Conservation (phyloP, 2,797 vertebrate species). For the Mormyrus proboscirostris region DNA sequence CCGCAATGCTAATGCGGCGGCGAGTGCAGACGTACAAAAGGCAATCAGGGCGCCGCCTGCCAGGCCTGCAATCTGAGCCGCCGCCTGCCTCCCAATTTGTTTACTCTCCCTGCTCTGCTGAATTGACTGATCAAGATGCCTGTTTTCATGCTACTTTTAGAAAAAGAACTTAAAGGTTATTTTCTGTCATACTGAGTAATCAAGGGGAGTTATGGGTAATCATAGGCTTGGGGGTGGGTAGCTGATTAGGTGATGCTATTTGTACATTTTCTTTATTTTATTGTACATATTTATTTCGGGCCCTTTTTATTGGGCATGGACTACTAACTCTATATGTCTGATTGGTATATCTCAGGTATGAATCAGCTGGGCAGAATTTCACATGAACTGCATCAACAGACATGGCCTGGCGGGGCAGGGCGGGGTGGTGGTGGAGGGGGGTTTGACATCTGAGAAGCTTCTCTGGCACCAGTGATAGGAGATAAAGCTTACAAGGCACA, state of each 20-base stretch:
- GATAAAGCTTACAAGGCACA: not conserved
- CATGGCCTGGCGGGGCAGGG: not conserved
- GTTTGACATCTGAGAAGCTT: not conserved
- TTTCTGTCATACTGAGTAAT: conserved; percentile 7
- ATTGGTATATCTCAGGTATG: not conserved
- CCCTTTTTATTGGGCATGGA: not conserved
- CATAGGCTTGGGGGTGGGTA: not conserved
- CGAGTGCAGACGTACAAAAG: not conserved
- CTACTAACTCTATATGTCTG: not conserved
- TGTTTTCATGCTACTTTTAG: not conserved
- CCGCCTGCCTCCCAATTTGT: not conserved
- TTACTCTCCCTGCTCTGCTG: not conserved
- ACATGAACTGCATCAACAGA: not conserved
- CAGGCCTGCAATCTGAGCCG: not conserved
- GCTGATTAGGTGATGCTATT: not conserved
- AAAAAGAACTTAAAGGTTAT: conserved; percentile 13
- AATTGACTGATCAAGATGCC: conserved; percentile 17
- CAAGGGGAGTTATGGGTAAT: conserved; percentile 18
- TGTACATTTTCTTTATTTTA: not conserved
- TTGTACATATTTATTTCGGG: not conserved
- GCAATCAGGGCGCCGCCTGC: not conserved
- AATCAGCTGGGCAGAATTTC: not conserved
- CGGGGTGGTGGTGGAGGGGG: too few relatives aligned
- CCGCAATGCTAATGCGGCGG: not conserved
- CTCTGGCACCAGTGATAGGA: not conserved